Percentiles rank a stretch among this genome's conserved stretches.
phyloP scores from a whole-genome alignment of 2,113 vertebrate species.

The Pteropus alecto region DNA sequence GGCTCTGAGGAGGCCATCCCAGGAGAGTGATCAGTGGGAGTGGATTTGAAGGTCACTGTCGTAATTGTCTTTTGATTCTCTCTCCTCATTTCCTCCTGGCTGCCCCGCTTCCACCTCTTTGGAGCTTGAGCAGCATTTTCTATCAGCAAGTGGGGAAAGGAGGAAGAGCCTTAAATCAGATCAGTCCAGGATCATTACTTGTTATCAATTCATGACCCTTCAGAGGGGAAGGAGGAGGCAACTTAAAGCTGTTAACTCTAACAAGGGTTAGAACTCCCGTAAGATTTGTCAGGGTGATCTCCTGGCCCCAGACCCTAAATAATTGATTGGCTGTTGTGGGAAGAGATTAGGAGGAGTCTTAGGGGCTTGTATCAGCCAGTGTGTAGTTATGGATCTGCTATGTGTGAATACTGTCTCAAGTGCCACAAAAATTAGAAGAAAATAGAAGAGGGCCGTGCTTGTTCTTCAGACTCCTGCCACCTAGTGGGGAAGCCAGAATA shows the following conservation, averaged over 20 bases:
- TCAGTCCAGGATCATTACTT: slow-evolving; percentile 7
- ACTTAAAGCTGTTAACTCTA: background rate
- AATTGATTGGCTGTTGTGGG: background rate
- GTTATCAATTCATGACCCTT: background rate
- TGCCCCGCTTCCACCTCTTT: background rate
- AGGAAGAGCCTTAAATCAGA: slow-evolving; percentile 11
- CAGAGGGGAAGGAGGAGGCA: slow-evolving; percentile 12
- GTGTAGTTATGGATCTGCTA: background rate
- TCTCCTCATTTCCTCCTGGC: background rate
- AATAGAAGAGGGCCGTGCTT: background rate
- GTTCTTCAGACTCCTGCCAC: slow-evolving; percentile 45
- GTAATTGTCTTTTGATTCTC: slow-evolving; percentile 21
- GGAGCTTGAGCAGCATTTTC: background rate
- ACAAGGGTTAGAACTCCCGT: background rate
- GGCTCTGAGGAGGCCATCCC: background rate
- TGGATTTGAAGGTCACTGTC: background rate
- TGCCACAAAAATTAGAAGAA: no score
- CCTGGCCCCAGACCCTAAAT: background rate
- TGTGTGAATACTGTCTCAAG: background rate
- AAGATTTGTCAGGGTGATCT: background rate
- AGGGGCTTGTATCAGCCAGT: no score
- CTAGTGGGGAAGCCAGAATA: slow-evolving; percentile 45
- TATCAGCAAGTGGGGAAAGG: background rate
- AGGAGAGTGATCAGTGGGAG: background rate
- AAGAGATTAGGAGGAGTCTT: background rate